phyloP scores from a whole-genome alignment of 2,113 vertebrate genomes.

The Gulo gulo region DNA sequence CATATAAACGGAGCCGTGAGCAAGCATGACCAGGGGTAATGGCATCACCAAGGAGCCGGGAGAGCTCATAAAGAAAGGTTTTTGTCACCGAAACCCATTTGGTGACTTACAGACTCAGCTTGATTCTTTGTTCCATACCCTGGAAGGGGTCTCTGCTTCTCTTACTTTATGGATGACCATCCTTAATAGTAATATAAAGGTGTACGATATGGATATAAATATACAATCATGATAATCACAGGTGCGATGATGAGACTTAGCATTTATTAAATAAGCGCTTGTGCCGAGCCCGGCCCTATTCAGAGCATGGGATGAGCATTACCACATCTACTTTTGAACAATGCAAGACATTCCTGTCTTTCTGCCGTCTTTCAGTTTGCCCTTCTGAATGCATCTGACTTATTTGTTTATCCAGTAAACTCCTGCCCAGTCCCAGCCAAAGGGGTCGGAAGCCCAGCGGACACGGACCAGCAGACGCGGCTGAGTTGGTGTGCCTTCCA shows the following conservation, averaged over 20 bases:
- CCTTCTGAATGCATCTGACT: background rate
- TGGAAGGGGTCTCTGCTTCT: background rate
- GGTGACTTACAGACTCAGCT: constrained; percentile 44
- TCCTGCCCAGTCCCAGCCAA: rapidly evolving
- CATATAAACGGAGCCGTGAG: constrained; percentile 23
- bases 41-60: background rate
- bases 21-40: background rate
- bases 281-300: background rate
- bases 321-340: rapidly evolving
- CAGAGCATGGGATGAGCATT: rapidly evolving
- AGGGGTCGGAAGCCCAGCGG: background rate
- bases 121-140: constrained; percentile 12
- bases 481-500: rapidly evolving
- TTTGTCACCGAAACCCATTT: constrained; percentile 42
- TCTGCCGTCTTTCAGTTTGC: background rate
- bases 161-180: background rate
- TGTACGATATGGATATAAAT: rapidly evolving
- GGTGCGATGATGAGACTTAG: rapidly evolving
- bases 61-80: constrained; percentile 32
- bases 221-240: rapidly evolving
- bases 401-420: background rate
- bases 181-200: background rate
- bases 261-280: background rate
- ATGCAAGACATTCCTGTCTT: no score
- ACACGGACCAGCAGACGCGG: background rate